Conservation (phyloP, 2,888 invertebrate species). For the Drosophila neonasuta region DNA sequence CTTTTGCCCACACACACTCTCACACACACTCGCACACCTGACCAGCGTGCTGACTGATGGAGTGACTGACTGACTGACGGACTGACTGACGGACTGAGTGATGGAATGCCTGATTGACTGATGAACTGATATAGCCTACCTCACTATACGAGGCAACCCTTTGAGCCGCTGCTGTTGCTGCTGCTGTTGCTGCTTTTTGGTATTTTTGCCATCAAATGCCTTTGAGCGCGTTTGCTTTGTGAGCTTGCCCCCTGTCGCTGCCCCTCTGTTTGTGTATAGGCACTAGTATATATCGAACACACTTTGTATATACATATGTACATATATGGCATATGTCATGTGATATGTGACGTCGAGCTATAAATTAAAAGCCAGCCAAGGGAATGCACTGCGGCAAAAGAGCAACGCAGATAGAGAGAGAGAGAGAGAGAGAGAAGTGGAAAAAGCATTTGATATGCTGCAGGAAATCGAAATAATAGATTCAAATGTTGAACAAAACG, state of each 20-base stretch:
- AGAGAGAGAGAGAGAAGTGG: neutral
- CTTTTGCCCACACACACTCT: too few species aligned
- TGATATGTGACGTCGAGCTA: constrained; percentile 52
- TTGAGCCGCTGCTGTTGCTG: constrained; percentile 1
- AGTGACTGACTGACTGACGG: constrained; percentile 28
- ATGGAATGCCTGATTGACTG: constrained; percentile 31
- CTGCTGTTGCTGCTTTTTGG: neutral
- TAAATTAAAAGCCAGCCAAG: constrained; percentile 63
- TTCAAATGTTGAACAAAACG: constrained; percentile 45
- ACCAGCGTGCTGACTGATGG: constrained; percentile 16
- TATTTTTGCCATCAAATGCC: constrained; percentile 48
- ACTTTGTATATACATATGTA: constrained; percentile 11
- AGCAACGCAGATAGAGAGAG: too few species aligned
- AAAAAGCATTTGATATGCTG: constrained; percentile 47
- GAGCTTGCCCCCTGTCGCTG: neutral
- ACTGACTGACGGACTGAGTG: constrained; percentile 24
- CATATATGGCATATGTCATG: constrained; percentile 45
- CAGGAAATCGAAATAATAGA: constrained; percentile 61
- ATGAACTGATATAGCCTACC: constrained; percentile 10
- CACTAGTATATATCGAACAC: neutral
- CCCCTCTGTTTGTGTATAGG: too few species aligned
- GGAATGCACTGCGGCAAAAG: constrained; percentile 25
- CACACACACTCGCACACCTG: neutral
- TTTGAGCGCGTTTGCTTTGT: constrained; percentile 21
- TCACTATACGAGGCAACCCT: neutral